Evolutionary conservation across 2,797 vertebrate genomes (phyloP).

Genomic region (Neoniphon sammara): DNA sequence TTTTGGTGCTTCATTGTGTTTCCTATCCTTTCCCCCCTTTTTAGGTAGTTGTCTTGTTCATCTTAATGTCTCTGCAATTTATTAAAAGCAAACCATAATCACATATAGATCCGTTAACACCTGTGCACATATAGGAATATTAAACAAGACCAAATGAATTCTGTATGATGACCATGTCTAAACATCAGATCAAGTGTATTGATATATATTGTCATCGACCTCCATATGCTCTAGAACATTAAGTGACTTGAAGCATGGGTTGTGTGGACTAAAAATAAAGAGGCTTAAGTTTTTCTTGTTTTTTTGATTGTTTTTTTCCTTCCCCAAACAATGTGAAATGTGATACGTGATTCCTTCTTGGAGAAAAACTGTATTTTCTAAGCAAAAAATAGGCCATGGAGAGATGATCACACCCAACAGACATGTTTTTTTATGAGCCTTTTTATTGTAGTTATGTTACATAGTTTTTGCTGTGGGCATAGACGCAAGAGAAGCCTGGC

Average conservation of each 20-base stretch:
- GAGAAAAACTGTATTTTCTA: too few relatives aligned
- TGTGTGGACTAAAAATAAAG: conserved; percentile 82
- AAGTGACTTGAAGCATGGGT: conserved; percentile 80
- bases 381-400: not conserved
- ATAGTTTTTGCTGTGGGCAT: conserved; percentile 82
- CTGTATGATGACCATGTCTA: conserved; percentile 62
- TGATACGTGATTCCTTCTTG: not conserved
- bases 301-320: conserved; percentile 28
- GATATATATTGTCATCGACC: conserved; percentile 63
- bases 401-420: not conserved
- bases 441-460: conserved; percentile 87
- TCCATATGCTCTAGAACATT: conserved; percentile 72
- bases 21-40: conserved; percentile 58
- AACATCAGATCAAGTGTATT: conserved; percentile 66
- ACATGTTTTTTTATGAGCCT: conserved; percentile 81
- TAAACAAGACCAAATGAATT: conserved; percentile 74
- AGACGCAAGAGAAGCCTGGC: conserved; percentile 76
- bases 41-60: conserved; percentile 76
- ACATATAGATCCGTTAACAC: conserved; percentile 76
- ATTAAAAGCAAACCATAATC: conserved; percentile 79
- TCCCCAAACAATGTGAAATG: not conserved
- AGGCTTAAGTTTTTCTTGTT: conserved; percentile 67
- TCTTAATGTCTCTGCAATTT: conserved; percentile 78
- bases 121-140: conserved; percentile 70
- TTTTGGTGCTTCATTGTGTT: conserved; percentile 75